Evolutionary conservation across 2,888 invertebrate genomes (phyloP).

Genomic region (Heteromurus nitidus): DNA sequence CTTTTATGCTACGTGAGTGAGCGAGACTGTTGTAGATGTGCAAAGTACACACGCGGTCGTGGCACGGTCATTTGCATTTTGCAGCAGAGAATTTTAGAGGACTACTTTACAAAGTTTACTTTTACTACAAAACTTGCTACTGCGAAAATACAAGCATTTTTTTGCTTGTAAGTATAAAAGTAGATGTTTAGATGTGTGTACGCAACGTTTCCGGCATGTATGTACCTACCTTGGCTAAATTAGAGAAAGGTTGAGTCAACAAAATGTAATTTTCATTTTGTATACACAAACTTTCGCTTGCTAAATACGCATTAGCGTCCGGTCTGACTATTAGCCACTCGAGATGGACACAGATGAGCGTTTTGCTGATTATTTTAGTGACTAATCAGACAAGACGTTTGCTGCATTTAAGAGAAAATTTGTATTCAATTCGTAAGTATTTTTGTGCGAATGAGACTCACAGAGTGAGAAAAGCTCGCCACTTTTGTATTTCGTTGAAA

Average conservation of each 20-base stretch:
- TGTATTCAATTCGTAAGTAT: too few relatives aligned
- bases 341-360: not conserved
- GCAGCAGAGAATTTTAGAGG: too few relatives aligned
- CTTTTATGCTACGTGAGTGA: slow-evolving; percentile 15
- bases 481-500: too few relatives aligned
- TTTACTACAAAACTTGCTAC: too few relatives aligned
- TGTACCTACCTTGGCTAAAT: slow-evolving; percentile 32
- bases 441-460: too few relatives aligned
- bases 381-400: slow-evolving; percentile 27
- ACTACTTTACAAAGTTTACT: too few relatives aligned
- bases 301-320: not conserved
- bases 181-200: too few relatives aligned
- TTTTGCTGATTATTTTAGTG: not conserved
- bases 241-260: too few relatives aligned
- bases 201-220: not conserved
- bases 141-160: too few relatives aligned
- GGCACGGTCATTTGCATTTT: slow-evolving; percentile 37
- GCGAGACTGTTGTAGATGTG: not conserved
- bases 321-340: not conserved
- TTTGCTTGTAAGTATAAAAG: too few relatives aligned
- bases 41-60: not conserved
- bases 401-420: too few relatives aligned
- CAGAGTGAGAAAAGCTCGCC: too few relatives aligned
- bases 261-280: slow-evolving; percentile 40
- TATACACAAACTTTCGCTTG: slow-evolving; percentile 44